Evolutionary conservation across 2,888 invertebrate genomes (phyloP), one percentile per base, ranked within the genome.

Genomic region (Colostygia pectinataria): DNA sequence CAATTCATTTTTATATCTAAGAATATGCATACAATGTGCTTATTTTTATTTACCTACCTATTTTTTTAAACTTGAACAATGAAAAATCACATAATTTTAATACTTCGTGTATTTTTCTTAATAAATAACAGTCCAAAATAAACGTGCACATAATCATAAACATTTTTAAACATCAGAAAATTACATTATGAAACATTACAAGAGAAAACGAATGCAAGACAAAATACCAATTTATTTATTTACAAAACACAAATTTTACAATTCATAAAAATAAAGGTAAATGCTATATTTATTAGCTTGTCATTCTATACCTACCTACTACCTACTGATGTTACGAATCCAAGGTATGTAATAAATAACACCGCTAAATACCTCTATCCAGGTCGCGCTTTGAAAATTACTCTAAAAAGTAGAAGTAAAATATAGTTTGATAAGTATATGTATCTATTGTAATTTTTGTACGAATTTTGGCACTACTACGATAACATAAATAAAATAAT

Each of bases 51-150:
- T n/a, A n/a, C n/a, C n/a, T n/a, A n/a, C n/a, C n/a, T n/a, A n/a
- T n/a, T n/a, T n/a, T n/a, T n/a, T n/a, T n/a, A n/a, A n/a, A n/a
- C n/a, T n/a, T n/a, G n/a, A n/a, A n/a, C n/a, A n/a, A n/a, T n/a
- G n/a, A 33, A 31, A 15, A 15, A 2, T 15, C 0, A 5, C 15
- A 18, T 5, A n/a, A 33, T 10, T 18, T 36, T 10, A n/a, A 51
- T 20, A 46, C 40, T 31, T 49, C 32, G 40, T 53, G 44, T 57
- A 51, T 53, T 48, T 53, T 42, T 43, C 40, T 40, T 47, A 52
- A 53, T 50, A 53, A 53, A 47, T 47, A 57, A 53, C 49, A 53
- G 34, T 49, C 40, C 51, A 49, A 57, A 52, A 53, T 37, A 51
- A 40, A 14, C 31, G 28, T 13, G 28, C 29, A 34, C 40, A 44